Conservation (phyloP, 2,888 invertebrate species). For the Xestia c-nigrum region DNA sequence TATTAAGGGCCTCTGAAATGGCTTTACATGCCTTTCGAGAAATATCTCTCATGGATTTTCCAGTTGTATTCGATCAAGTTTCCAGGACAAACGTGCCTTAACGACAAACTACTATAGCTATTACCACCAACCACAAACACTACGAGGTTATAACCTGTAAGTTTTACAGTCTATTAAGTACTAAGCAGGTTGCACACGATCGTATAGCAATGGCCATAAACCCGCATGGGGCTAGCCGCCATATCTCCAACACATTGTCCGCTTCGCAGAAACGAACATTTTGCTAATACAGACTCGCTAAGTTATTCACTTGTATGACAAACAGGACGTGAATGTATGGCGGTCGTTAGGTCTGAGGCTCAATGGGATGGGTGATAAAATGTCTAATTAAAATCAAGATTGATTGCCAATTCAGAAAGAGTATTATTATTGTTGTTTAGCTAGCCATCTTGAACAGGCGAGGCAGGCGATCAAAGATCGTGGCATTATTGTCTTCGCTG, state of each 20-base stretch:
- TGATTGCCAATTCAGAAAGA: not conserved
- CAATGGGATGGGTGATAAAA: constrained; percentile 11
- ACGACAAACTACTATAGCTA: constrained; percentile 1
- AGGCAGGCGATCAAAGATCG: not conserved
- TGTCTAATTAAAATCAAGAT: not conserved
- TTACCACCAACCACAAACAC: constrained; percentile 7
- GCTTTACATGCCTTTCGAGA: too few species aligned
- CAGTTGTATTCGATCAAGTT: not conserved
- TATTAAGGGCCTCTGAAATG: too few species aligned
- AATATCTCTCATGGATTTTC: not conserved
- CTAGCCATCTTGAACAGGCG: not conserved
- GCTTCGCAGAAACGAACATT: constrained; percentile 60
- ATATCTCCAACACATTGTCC: constrained; percentile 61
- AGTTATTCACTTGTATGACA: constrained; percentile 59
- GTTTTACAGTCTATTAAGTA: constrained; percentile 14
- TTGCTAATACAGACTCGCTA: constrained; percentile 59
- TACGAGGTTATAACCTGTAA: constrained; percentile 22
- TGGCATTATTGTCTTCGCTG: not conserved
- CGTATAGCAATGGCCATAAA: constrained; percentile 38
- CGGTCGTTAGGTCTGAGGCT: constrained; percentile 17
- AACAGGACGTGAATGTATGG: constrained; percentile 50
- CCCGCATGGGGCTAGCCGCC: constrained; percentile 42
- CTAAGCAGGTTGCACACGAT: constrained; percentile 23
- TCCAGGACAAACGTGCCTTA: constrained; percentile 4
- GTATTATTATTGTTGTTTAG: not conserved